Evolutionary conservation across 2,888 invertebrate genomes (phyloP), one percentile per base, ranked within the genome.

Genomic region (Andrena haemorrhoa): DNA sequence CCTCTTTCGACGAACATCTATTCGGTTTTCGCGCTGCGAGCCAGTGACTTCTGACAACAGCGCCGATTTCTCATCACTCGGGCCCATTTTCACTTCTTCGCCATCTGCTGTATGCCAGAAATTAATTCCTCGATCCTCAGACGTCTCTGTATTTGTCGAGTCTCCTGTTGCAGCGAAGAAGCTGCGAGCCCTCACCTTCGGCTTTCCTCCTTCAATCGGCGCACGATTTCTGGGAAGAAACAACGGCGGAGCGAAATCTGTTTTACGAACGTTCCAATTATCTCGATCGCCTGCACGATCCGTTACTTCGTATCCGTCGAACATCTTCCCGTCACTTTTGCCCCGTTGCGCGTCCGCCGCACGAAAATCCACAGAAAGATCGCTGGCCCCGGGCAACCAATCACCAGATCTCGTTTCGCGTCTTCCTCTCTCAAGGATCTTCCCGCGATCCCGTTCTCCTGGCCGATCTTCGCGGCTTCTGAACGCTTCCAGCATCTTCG

Each of bases 1-100:
- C 70, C 89, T 86, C 60, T 84, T 86, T n/a, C 79, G 79, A 6
- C 88, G 85, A 70, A 49, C 49, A 33, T 5, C 61, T 6, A 10
- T 8, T n/a, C 16, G 7, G 1, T 33, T 47, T 31, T 58, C 79
- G 61, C 23, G 60, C 10, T 73, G 23, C 2, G 51, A n/a, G n/a
- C 10, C 26, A 26, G 16, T 10, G 29, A 10, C 35, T 5, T 58
- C 31, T 29, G 20, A 0, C 6, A 41, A 23, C 49, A 31, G 47
- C 2, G 35, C 31, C 26, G 41, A 51, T 12, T 16, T 51, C 20
- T 6, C 26, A 16, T 10, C 51, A 12, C 5, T 6, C 41, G 20
- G 12, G 29, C 7, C 12, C 2, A 29, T 12, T 49, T 20, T 16
- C 29, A 29, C 10, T 49, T n/a, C 41, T 5, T 41, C 16, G 0